These are phyloP conservation scores for Panagrolaimus sp. DNA, from an alignment of 1,140 invertebrate species.

Conservation along the genomic window DNA sequence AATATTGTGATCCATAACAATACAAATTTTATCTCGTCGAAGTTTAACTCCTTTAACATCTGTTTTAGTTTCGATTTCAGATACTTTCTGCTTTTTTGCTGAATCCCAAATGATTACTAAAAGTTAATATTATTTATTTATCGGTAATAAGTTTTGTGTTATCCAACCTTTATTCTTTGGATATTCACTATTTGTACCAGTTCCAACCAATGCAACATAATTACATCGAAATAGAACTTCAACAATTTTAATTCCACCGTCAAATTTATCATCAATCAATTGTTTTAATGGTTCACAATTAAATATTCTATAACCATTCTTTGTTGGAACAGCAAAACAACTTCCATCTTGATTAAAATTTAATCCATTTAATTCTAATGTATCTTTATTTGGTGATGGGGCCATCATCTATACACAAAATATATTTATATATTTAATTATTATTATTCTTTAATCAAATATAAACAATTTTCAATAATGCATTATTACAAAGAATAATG, in stretches of 20 bases:
- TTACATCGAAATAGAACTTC: slow-evolving; percentile 98
- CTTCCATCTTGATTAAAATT: slow-evolving; percentile 62
- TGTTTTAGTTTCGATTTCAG: slow-evolving; percentile 84
- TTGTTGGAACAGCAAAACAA: slow-evolving; percentile 93
- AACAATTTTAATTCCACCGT: slow-evolving; percentile 81
- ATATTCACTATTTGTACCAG: slow-evolving; percentile 81
- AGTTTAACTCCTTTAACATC: slow-evolving; percentile 63
- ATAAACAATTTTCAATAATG: no score
- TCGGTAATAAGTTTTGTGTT: background rate
- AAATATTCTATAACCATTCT: slow-evolving; percentile 92
- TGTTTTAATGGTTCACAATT: slow-evolving; percentile 93
- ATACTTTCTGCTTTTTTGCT: slow-evolving; percentile 82
- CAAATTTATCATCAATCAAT: slow-evolving; percentile 34
- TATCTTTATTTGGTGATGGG: background rate
- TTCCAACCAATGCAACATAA: slow-evolving; percentile 89
- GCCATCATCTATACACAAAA: no score
- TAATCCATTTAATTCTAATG: background rate
- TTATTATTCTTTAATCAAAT: no score
- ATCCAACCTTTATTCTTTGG: slow-evolving; percentile 77
- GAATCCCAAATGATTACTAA: slow-evolving; percentile 95
- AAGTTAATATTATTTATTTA: slow-evolving; percentile 20
- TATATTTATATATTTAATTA: no score
- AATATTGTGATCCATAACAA: slow-evolving; percentile 86
- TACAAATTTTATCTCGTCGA: slow-evolving; percentile 88
- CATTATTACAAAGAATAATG: no score